Conservation (phyloP, 2,888 invertebrate species). For the Lapara coniferarum region DNA sequence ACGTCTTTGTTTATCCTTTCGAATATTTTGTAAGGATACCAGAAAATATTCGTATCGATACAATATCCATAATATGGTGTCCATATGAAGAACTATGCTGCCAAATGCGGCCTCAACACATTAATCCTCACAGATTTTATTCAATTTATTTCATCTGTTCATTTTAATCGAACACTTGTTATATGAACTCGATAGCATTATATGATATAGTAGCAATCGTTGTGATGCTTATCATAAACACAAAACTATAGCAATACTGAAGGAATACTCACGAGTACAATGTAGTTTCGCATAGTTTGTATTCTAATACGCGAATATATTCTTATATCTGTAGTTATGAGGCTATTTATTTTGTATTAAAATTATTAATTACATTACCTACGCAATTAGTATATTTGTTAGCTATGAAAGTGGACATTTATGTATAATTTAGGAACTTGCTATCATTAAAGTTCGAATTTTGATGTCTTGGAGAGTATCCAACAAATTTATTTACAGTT, state of each 20-base stretch:
- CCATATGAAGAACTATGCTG: not conserved
- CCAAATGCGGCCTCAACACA: not conserved
- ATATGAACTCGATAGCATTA: no score
- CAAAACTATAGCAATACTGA: slow-evolving; percentile 55
- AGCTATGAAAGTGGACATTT: not conserved
- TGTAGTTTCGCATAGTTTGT: slow-evolving; percentile 47
- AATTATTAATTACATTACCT: not conserved
- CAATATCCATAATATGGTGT: not conserved
- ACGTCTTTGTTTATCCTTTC: no score
- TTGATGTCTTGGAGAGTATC: no score
- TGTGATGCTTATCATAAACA: not conserved
- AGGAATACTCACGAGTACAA: slow-evolving; percentile 64
- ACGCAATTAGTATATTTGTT: slow-evolving; percentile 12
- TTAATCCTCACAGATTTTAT: not conserved
- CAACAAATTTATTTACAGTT: no score
- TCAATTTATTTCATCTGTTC: no score
- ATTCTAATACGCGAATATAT: slow-evolving; percentile 18
- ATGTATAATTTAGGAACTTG: no score
- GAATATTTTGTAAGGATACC: no score
- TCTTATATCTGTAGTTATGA: slow-evolving; percentile 19
- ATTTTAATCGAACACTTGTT: no score
- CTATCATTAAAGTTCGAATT: no score
- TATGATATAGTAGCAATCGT: not conserved
- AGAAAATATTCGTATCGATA: no score
- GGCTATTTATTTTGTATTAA: slow-evolving; percentile 13